phyloP scores from a whole-genome alignment of 1,140 invertebrate genomes.

The Bombus superbus region DNA sequence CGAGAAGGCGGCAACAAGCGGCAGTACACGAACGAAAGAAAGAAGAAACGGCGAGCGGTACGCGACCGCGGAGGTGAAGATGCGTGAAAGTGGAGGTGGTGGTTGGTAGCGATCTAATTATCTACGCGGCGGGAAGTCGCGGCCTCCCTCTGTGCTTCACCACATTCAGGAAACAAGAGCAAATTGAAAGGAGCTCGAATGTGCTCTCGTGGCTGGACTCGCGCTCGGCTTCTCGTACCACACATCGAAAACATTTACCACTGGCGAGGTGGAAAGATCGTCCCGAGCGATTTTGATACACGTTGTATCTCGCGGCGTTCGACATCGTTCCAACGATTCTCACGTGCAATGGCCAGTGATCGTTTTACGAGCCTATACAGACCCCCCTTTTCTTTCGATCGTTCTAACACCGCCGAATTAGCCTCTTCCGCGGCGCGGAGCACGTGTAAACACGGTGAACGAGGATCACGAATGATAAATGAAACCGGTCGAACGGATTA shows the following conservation, averaged over 20 bases:
- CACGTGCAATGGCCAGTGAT: slow-evolving; percentile 8
- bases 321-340: background rate
- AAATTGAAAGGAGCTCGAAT: slow-evolving; percentile 55
- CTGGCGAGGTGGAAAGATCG: slow-evolving; percentile 12
- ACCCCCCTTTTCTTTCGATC: slow-evolving; percentile 4
- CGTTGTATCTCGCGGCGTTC: slow-evolving; percentile 27
- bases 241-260: background rate
- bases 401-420: slow-evolving; percentile 36
- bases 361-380: slow-evolving; percentile 13
- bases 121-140: slow-evolving; percentile 76
- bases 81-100: slow-evolving; percentile 73
- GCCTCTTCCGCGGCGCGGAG: background rate
- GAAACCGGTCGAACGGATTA: slow-evolving; percentile 27
- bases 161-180: slow-evolving; percentile 72
- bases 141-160: slow-evolving; percentile 74
- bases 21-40: slow-evolving; percentile 50
- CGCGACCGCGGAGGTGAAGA: slow-evolving; percentile 70
- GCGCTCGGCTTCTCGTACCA: background rate
- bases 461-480: slow-evolving; percentile 42
- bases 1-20: background rate
- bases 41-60: slow-evolving; percentile 56
- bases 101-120: slow-evolving; percentile 81
- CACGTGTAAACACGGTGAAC: slow-evolving; percentile 45
- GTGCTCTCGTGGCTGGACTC: background rate
- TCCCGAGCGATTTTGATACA: slow-evolving; percentile 14